Evolutionary conservation across 2,888 invertebrate species (phyloP), one percentile per base, ranked within the genome.

Genomic region (Athalia rosae): DNA sequence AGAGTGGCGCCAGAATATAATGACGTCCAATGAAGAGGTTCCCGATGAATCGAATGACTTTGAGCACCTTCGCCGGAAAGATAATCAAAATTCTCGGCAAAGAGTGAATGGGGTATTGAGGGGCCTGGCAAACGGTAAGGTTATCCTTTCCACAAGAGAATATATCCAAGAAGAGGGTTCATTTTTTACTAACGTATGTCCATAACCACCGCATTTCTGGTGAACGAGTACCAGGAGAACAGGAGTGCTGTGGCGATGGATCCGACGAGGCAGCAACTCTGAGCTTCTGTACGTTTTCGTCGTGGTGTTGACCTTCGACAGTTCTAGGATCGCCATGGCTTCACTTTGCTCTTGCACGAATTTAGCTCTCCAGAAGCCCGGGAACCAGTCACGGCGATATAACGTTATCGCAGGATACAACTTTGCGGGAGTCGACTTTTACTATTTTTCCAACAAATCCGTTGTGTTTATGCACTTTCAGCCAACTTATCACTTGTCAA

Each of bases 121-220:
- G 67, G 74, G 74, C 74, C 74, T 62, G 74, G 74, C 74, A 62
- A 61, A 43, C 74, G 48, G 74, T 74, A 74, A 74, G 74, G 74
- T 74, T 62, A 74, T 74, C 74, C 61, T 11, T 4, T 13, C 13
- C 50, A 62, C 74, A 74, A 62, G 74, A 74, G 74, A 71, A 58
- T 71, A 71, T 71, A 71, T 71, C n/a, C 15, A 15, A n/a, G 71
- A 74, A 74, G 74, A 74, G 61, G 74, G 62, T 74, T 61, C 48
- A 74, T 28, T 74, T 74, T 62, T 62, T 74, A 59, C 47, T 48
- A 48, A 61, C 48, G 74, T 28, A 28, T 61, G 74, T 74, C 74
- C 74, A 74, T 74, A 74, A 74, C 74, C 74, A 74, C 74, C 74
- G 74, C 74, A 74, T 74, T 74, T 9, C 61, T 74, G 74, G 74